phyloP scores from a whole-genome alignment of 2,113 vertebrate genomes.

The Panurus biarmicus region DNA sequence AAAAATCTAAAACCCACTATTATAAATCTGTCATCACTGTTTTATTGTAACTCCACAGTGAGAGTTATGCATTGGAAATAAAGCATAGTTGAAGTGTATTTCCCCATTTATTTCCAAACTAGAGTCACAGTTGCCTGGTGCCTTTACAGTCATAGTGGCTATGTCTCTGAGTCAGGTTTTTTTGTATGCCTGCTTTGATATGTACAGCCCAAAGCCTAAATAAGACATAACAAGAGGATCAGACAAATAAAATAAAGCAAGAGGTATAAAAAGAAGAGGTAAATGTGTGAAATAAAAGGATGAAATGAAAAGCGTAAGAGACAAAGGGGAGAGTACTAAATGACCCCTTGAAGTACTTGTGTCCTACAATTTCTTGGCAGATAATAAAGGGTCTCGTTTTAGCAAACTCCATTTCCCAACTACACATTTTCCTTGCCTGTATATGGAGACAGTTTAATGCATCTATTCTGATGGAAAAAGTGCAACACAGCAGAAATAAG shows the following conservation, averaged over 20 bases:
- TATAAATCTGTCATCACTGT: neutral
- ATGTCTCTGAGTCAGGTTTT: neutral
- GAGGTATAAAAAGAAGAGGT: neutral
- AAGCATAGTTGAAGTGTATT: neutral
- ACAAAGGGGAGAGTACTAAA: neutral
- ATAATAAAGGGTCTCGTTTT: neutral
- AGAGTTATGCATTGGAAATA: neutral
- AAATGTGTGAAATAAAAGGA: neutral
- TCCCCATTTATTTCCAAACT: neutral
- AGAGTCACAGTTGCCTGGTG: neutral
- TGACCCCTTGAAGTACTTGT: neutral
- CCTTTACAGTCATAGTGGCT: neutral
- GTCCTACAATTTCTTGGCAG: neutral
- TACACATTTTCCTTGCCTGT: neutral
- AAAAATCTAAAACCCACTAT: neutral
- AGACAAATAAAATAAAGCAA: neutral
- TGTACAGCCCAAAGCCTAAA: neutral
- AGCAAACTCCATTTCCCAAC: neutral
- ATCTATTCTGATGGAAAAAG: neutral
- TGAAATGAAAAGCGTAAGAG: neutral
- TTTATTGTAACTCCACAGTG: neutral
- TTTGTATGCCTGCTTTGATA: neutral
- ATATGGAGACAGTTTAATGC: neutral
- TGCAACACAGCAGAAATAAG: neutral
- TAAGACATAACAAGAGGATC: neutral